Percentiles rank a stretch among this genome's conserved stretches.
These are phyloP conservation scores for Lemur catta DNA, from an alignment of 2,797 vertebrate species.

Conservation along the genomic window DNA sequence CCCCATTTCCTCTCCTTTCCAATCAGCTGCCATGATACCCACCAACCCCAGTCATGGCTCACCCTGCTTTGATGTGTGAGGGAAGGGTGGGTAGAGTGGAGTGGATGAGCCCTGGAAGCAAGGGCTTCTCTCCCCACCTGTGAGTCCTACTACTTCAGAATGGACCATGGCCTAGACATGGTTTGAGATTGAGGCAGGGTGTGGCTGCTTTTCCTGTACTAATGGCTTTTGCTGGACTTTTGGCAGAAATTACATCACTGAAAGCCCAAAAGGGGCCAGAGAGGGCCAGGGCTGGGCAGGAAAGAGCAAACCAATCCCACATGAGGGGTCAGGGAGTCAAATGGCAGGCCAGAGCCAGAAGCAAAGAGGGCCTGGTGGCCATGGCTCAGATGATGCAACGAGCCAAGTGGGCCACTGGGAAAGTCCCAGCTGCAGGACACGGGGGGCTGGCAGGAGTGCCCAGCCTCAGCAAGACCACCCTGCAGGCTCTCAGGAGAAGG, in stretches of 20 bases:
- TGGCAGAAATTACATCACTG: rapidly evolving
- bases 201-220: neutral
- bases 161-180: neutral
- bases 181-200: neutral
- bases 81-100: neutral
- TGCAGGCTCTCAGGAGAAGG: neutral
- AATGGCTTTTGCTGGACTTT: neutral
- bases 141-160: neutral
- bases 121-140: neutral
- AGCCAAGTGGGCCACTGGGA: neutral
- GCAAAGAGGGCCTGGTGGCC: neutral
- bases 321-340: neutral
- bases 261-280: neutral
- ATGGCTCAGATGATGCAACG: neutral
- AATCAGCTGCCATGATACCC: neutral
- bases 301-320: neutral
- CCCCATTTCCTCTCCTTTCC: neutral
- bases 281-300: neutral
- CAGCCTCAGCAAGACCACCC: neutral
- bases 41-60: neutral
- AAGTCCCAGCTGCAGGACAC: neutral
- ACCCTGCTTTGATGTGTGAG: neutral
- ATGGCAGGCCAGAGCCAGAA: neutral
- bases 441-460: neutral
- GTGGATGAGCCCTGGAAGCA: neutral